Percentiles rank a stretch among this genome's conserved stretches.
Evolutionary conservation across 2,888 invertebrate species (phyloP).

Genomic region (Drosophila meridiana): DNA sequence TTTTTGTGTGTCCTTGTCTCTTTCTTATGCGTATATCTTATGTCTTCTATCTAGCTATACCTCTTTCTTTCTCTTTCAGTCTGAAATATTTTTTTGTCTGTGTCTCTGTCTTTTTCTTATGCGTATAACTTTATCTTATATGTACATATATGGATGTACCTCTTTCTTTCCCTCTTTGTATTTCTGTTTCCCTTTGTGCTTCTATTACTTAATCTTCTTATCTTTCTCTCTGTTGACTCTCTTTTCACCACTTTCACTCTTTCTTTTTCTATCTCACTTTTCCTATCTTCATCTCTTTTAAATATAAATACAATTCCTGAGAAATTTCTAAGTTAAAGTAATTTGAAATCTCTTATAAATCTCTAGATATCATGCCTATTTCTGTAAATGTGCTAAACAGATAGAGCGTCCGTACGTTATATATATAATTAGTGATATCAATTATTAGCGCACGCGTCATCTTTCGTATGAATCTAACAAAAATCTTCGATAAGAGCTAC

Average conservation of each 20-base stretch:
- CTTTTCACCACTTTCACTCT: neutral
- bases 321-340: neutral
- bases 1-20: too few relatives aligned
- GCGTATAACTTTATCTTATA: too few relatives aligned
- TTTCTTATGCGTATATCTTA: too few relatives aligned
- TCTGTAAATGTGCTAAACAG: neutral
- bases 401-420: neutral
- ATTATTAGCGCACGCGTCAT: slow-evolving; percentile 15
- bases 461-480: slow-evolving; percentile 18
- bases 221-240: too few relatives aligned
- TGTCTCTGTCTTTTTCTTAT: too few relatives aligned
- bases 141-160: too few relatives aligned
- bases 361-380: neutral
- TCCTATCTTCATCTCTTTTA: neutral
- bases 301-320: neutral
- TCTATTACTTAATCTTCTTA: too few relatives aligned
- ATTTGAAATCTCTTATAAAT: neutral
- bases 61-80: too few relatives aligned
- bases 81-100: too few relatives aligned
- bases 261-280: neutral
- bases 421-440: neutral
- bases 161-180: neutral
- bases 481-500: slow-evolving; percentile 39
- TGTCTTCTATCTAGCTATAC: too few relatives aligned
- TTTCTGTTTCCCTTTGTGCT: neutral